phyloP scores from a whole-genome alignment of 2,888 invertebrate species.

The Adineta ricciae region DNA sequence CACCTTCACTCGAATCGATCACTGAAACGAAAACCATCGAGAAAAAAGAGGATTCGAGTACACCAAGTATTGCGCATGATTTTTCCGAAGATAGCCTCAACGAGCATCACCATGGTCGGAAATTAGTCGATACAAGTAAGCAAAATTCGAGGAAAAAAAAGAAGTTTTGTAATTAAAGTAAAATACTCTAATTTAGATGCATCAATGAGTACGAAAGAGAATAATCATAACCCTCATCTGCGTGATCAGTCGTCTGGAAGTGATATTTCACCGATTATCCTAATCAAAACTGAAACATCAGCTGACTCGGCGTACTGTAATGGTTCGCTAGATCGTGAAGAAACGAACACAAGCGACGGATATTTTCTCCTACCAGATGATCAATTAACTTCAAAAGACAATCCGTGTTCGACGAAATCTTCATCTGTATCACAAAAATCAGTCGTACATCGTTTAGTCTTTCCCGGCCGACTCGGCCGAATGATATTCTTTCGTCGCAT shows the following conservation, averaged over 20 bases:
- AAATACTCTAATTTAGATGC: neutral
- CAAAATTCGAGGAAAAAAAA: neutral
- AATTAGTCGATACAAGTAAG: neutral
- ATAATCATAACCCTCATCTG: neutral
- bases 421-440: neutral
- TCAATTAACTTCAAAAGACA: neutral
- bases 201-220: neutral
- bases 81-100: slow-evolving; percentile 16
- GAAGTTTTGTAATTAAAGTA: no score
- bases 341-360: neutral
- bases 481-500: neutral
- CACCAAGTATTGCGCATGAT: neutral
- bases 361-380: neutral
- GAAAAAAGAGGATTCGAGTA: neutral
- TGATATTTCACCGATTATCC: neutral
- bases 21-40: neutral
- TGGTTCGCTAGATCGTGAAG: neutral
- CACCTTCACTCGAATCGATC: neutral
- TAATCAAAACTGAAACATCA: neutral
- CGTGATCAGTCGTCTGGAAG: neutral
- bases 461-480: neutral
- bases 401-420: neutral
- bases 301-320: neutral
- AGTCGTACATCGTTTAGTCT: neutral
- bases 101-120: neutral